phyloP scores from a whole-genome alignment of 2,113 vertebrate species.

The Cryptoleucopteryx plumbea region DNA sequence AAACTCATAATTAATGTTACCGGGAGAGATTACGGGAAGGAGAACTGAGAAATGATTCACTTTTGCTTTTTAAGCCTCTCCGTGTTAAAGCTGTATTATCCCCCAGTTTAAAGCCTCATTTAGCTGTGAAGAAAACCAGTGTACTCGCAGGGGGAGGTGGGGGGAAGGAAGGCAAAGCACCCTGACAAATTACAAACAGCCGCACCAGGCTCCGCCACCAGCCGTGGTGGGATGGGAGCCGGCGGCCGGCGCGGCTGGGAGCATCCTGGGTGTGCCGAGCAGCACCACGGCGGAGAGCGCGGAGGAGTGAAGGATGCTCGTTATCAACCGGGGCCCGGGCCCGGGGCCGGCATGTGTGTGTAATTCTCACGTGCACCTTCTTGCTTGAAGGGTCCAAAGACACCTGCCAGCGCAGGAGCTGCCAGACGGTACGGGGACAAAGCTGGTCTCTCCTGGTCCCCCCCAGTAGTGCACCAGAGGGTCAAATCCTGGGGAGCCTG shows the following conservation, averaged over 20 bases:
- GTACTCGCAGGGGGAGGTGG: background rate
- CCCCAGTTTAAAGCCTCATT: slow-evolving; percentile 69
- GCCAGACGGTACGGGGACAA: background rate
- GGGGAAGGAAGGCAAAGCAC: background rate
- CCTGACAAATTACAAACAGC: slow-evolving; percentile 35
- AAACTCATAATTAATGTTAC: slow-evolving; percentile 93
- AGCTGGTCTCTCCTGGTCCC: background rate
- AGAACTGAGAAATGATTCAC: slow-evolving; percentile 74
- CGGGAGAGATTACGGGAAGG: slow-evolving; percentile 83
- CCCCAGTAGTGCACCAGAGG: background rate
- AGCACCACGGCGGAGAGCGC: background rate
- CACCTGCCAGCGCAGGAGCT: background rate
- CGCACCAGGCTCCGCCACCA: background rate
- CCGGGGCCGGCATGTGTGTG: background rate
- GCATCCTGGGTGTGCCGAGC: background rate
- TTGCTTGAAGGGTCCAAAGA: background rate
- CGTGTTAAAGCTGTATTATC: slow-evolving; percentile 68
- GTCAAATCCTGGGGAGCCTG: background rate
- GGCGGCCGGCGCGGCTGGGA: background rate
- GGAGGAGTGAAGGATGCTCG: background rate
- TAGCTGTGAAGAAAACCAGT: slow-evolving; percentile 60
- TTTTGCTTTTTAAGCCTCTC: slow-evolving; percentile 74
- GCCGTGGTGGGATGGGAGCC: background rate
- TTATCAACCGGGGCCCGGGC: background rate
- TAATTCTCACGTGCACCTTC: background rate